Evolutionary conservation across 2,113 vertebrate species (phyloP).

Genomic region (Anolis carolinensis): DNA sequence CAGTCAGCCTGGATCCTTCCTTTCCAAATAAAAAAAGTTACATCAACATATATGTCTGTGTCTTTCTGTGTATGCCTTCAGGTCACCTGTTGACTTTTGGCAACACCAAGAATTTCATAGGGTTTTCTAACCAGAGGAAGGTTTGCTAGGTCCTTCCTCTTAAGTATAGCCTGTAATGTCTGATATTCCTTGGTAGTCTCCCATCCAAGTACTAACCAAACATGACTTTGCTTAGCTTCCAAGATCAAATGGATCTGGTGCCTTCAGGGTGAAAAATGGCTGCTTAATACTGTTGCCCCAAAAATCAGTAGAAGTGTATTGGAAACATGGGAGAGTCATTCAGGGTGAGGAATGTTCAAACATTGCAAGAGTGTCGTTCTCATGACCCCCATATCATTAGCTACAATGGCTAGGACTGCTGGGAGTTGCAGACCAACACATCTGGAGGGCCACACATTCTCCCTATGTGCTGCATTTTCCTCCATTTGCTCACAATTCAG

Average conservation of each 20-base stretch:
- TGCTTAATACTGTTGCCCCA: no score
- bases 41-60: no score
- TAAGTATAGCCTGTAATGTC: no score
- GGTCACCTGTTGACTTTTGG: no score
- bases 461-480: not conserved
- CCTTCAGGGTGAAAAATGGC: not conserved
- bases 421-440: not conserved
- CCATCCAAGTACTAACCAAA: no score
- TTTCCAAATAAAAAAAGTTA: not conserved
- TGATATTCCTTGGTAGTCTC: no score
- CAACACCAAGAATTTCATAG: no score
- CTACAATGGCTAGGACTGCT: not conserved
- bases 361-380: not conserved
- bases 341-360: not conserved
- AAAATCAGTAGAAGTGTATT: not conserved
- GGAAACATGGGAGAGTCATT: not conserved
- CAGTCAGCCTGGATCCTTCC: not conserved
- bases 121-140: no score
- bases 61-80: no score
- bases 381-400: not conserved
- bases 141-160: no score
- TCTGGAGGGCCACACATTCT: not conserved
- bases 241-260: no score
- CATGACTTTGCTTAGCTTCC: no score
- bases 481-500: not conserved